A percentile compares a stretch with the other conserved stretches of the same genome.
These are phyloP conservation scores for Crenichthys baileyi DNA, from an alignment of 2,797 vertebrate genomes.

Conservation along the genomic window DNA sequence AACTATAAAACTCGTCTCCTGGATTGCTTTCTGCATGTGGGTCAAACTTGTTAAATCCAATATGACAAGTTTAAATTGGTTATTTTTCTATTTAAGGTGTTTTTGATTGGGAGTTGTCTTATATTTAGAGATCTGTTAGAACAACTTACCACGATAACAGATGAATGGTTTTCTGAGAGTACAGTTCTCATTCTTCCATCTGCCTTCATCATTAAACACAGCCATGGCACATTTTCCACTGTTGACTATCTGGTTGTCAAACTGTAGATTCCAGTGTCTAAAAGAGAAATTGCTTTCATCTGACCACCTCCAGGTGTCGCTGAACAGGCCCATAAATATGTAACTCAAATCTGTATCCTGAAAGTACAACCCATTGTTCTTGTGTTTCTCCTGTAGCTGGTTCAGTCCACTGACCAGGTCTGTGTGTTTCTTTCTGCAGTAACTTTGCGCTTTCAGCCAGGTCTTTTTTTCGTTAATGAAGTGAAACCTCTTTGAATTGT, in stretches of 20 bases:
- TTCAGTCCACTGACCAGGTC: too few relatives aligned
- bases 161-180: background rate
- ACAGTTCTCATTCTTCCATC: background rate
- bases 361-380: too few relatives aligned
- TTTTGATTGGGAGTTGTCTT: too few relatives aligned
- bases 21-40: too few relatives aligned
- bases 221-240: background rate
- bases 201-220: background rate
- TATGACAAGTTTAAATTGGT: too few relatives aligned
- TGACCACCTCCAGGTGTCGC: background rate
- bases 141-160: constrained; percentile 1
- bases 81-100: too few relatives aligned
- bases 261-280: background rate
- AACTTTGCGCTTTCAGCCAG: background rate
- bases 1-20: too few relatives aligned
- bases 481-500: too few relatives aligned
- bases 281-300: background rate
- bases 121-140: too few relatives aligned
- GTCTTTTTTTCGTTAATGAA: background rate
- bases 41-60: too few relatives aligned
- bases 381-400: too few relatives aligned
- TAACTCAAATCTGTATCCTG: too few relatives aligned
- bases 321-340: background rate
- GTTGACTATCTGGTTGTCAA: background rate
- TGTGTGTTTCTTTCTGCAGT: background rate